These are phyloP conservation scores for Caenorhabditis panamensis DNA, from an alignment of 2,888 invertebrate species.

Conservation along the genomic window DNA sequence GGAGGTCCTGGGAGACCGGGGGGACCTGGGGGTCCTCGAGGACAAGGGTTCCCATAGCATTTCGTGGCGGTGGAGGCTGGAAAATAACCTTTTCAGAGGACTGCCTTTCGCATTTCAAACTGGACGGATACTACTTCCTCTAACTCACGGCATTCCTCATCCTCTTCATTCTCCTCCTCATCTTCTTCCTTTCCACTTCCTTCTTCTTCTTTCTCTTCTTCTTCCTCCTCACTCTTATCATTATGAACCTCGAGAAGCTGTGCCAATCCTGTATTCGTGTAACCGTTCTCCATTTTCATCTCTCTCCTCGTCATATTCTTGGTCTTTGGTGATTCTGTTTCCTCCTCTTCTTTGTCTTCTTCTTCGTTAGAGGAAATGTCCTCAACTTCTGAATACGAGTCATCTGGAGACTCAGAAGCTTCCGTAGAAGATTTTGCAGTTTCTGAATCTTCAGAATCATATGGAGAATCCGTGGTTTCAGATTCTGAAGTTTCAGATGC, in stretches of 20 bases:
- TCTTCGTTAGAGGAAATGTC: background rate
- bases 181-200: slow-evolving; percentile 23
- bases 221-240: slow-evolving; percentile 31
- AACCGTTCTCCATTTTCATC: slow-evolving; percentile 26
- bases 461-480: background rate
- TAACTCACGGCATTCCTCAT: slow-evolving; percentile 28
- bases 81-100: background rate
- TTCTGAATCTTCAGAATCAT: too few relatives aligned
- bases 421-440: too few relatives aligned
- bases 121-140: background rate
- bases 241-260: slow-evolving; percentile 48
- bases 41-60: slow-evolving; percentile 61
- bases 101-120: background rate
- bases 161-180: slow-evolving; percentile 30
- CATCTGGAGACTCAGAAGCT: background rate
- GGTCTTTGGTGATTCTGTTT: too few relatives aligned
- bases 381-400: background rate
- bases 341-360: background rate
- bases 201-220: slow-evolving; percentile 25
- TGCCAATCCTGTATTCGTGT: slow-evolving; percentile 23
- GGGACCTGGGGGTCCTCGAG: slow-evolving; percentile 75
- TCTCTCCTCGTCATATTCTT: slow-evolving; percentile 27
- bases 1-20: slow-evolving; percentile 73
- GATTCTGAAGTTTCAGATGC: background rate
- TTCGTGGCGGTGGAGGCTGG: slow-evolving; percentile 31